Evolutionary conservation across 1,140 invertebrate genomes (phyloP).

Genomic region (Meteorus sp.): DNA sequence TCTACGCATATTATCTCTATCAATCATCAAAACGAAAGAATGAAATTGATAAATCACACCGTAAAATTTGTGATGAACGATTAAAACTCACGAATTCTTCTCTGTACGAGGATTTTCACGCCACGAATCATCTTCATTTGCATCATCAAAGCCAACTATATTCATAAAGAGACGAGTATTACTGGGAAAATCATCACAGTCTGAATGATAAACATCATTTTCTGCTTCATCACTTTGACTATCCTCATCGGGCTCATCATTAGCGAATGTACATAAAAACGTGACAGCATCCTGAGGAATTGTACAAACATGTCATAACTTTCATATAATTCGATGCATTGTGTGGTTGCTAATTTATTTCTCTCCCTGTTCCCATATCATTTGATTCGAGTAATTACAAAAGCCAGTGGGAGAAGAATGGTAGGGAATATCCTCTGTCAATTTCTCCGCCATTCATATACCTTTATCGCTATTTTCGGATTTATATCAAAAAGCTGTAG

Average conservation of each 20-base stretch:
- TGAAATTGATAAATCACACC: not conserved
- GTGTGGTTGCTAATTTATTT: too few relatives aligned
- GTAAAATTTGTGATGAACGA: not conserved
- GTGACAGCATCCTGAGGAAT: not conserved
- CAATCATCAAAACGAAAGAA: not conserved
- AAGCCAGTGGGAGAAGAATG: not conserved
- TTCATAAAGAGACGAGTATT: constrained; percentile 8
- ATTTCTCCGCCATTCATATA: too few relatives aligned
- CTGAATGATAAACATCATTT: constrained; percentile 6
- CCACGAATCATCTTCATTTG: not conserved
- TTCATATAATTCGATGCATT: too few relatives aligned
- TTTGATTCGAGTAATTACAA: too few relatives aligned
- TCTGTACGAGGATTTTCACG: not conserved
- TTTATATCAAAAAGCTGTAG: not conserved
- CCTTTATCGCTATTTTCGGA: not conserved
- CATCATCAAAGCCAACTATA: not conserved
- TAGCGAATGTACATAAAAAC: not conserved
- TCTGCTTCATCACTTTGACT: constrained; percentile 3
- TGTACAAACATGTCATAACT: too few relatives aligned
- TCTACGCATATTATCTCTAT: not conserved
- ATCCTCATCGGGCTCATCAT: not conserved
- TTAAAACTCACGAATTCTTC: not conserved
- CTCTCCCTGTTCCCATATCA: too few relatives aligned
- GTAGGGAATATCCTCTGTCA: not conserved
- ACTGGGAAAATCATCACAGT: constrained; percentile 2